Base-by-base conservation (phyloP, 2,797 vertebrate genomes). In the Caiman crocodilus region DNA sequence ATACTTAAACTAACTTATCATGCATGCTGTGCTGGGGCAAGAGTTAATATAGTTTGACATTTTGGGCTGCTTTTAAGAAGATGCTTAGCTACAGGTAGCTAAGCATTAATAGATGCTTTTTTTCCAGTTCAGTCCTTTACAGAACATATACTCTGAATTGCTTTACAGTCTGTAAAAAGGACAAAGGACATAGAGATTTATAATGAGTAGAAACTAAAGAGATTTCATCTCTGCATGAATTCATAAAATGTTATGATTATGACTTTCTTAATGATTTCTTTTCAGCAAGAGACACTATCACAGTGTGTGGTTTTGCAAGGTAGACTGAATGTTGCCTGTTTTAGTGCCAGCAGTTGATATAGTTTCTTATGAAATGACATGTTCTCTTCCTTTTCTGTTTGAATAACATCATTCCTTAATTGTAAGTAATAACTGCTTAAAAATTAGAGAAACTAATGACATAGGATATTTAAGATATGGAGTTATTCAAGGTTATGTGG, bases 161-260 rank as follows among this genome's bases (percentile, higher is more conserved):
- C 16, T 4, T 60, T 18, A 74, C 20, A 32, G 42, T 20, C n/a
- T 71, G 26, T 88, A 57, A 83, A 78, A 81, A 63, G 35, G n/a
- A 79, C 69, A 28, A 81, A 87, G 75, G 26, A 32, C 20, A 25
- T 5, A 25, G 50, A 23, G 32, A 26, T 82, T 81, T 80, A 23
- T 32, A 89, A 74, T 84, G 86, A 84, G 32, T 12, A 84, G 79
- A 87, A 78, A 85, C 82, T n/a, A 14, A 88, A 90, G 90, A 84
- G 61, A 58, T 79, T 91, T 92, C 90, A 32, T 80, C 85, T 92
- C 88, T 88, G 59, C 74, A 23, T 85, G 89, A 88, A 92, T 92
- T 85, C 6, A 61, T 61, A 57, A 69, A 92, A 82, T 79, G 69
- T 18, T 50, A 76, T 90, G 15, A 79, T 85, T 74, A 76, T 35